A percentile compares a stretch with the other conserved stretches of the same genome.
These are phyloP conservation scores for Holotrichia oblita DNA, from an alignment of 1,140 invertebrate species.

Conservation along the genomic window DNA sequence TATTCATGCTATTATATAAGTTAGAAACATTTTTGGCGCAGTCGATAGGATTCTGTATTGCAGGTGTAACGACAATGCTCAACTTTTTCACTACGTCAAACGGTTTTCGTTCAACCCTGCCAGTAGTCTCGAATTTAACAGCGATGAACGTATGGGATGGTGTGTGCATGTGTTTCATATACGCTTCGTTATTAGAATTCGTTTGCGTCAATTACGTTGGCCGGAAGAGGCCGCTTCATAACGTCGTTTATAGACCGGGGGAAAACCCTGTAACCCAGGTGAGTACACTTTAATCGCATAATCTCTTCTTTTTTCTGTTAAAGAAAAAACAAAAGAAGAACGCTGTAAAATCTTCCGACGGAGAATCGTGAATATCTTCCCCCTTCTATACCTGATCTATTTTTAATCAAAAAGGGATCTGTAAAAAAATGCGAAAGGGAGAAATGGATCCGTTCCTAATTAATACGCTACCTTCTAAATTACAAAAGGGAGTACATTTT, in stretches of 20 bases:
- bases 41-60: constrained; percentile 46
- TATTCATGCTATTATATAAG: too few species aligned
- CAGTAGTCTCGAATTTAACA: constrained; percentile 91
- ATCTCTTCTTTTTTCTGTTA: too few species aligned
- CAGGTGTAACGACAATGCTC: constrained; percentile 95
- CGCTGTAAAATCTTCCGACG: too few species aligned
- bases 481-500: too few species aligned
- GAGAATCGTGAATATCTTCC: too few species aligned
- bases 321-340: too few species aligned
- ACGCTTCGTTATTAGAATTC: constrained; percentile 91
- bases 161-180: constrained; percentile 96
- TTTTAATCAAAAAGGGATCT: too few species aligned
- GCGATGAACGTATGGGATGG: constrained; percentile 97
- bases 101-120: constrained; percentile 87
- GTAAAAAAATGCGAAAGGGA: too few species aligned
- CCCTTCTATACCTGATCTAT: too few species aligned
- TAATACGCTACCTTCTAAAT: too few species aligned
- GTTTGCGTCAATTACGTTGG: constrained; percentile 95
- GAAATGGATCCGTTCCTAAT: too few species aligned
- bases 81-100: constrained; percentile 97
- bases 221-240: constrained; percentile 87
- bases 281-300: constrained; percentile 52
- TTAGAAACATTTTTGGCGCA: neutral
- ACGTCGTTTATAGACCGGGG: constrained; percentile 87
- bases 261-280: constrained; percentile 92